Evolutionary conservation across 2,113 vertebrate genomes (phyloP).

Genomic region (Natator depressus): DNA sequence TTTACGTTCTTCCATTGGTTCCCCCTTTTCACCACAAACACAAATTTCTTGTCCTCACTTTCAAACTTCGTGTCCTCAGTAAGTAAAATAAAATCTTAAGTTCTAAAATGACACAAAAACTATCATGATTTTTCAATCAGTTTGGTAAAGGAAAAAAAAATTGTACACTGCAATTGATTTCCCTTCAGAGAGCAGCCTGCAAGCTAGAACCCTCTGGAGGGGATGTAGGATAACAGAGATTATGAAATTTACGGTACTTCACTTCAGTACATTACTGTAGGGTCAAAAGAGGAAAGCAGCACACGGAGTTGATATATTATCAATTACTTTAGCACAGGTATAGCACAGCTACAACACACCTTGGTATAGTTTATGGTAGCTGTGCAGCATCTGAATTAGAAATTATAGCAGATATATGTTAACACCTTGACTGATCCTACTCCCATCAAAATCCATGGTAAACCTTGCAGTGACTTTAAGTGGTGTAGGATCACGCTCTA

Average conservation of each 20-base stretch:
- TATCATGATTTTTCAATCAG: background rate
- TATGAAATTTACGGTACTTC: background rate
- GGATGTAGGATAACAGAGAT: background rate
- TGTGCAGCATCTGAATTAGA: background rate
- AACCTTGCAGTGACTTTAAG: background rate
- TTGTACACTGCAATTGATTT: background rate
- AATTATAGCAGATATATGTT: background rate
- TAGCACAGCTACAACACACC: background rate
- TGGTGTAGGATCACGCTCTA: accelerated
- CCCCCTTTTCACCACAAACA: background rate
- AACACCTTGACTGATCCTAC: background rate
- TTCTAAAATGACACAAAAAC: background rate
- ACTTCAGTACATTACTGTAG: background rate
- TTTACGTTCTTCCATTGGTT: background rate
- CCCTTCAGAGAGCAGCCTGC: background rate
- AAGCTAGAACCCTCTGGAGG: background rate
- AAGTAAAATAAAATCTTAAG: background rate
- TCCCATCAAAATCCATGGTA: background rate
- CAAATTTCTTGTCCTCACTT: background rate
- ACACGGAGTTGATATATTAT: background rate
- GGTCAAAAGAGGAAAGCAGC: background rate
- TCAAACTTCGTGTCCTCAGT: background rate
- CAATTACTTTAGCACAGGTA: background rate
- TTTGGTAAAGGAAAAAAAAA: background rate
- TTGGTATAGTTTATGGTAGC: background rate